These are phyloP conservation scores for Drosophila trichaetosa DNA, from an alignment of 2,888 invertebrate species.

Conservation along the genomic window DNA sequence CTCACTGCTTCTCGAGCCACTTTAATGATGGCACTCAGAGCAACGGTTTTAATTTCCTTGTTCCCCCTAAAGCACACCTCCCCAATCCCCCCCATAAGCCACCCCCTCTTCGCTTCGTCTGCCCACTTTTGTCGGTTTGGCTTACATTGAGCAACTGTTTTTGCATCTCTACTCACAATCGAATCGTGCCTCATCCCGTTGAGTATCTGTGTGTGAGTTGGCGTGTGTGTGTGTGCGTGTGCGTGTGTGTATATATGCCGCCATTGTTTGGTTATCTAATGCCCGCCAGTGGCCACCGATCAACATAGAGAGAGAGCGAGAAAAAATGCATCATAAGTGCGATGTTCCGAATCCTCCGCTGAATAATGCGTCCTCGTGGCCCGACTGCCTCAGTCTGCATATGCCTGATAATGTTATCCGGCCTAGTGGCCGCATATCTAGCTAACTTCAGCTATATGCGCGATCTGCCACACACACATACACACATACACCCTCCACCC, in stretches of 20 bases:
- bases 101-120: not conserved
- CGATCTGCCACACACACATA: conserved; percentile 13
- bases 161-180: conserved; percentile 34
- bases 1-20: conserved; percentile 7
- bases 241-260: conserved; percentile 30
- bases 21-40: conserved; percentile 48
- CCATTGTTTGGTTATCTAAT: conserved; percentile 75
- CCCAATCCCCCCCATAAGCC: not conserved
- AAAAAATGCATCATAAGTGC: conserved; percentile 71
- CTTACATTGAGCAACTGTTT: conserved; percentile 37
- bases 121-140: conserved; percentile 27
- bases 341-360: conserved; percentile 27
- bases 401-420: conserved; percentile 65
- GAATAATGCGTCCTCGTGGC: conserved; percentile 10
- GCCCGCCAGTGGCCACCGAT: conserved; percentile 44
- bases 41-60: not conserved
- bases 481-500: not conserved
- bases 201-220: conserved; percentile 6
- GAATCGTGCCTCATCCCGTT: conserved; percentile 6
- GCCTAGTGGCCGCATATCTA: conserved; percentile 4
- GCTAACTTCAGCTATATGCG: conserved; percentile 3
- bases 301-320: conserved; percentile 18
- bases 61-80: not conserved
- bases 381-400: conserved; percentile 51
- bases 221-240: conserved; percentile 21